Evolutionary conservation across 1,140 invertebrate genomes (phyloP).

Genomic region (Tetramorium simillimum): DNA sequence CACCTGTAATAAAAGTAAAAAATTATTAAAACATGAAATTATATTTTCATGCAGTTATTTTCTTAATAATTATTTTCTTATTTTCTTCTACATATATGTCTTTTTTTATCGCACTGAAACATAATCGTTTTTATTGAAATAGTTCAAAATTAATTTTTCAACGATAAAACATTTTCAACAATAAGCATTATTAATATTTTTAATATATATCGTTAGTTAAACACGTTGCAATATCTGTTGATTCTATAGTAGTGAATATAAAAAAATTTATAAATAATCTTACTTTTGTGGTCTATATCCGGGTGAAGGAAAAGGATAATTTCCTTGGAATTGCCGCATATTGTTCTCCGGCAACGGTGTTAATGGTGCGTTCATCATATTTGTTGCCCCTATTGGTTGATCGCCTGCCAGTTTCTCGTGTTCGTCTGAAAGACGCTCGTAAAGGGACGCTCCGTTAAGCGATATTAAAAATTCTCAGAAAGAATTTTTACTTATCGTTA

Average conservation of each 20-base stretch:
- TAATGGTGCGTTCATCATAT: background rate
- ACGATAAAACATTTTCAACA: too few species aligned
- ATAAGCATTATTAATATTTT: too few species aligned
- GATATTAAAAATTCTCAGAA: background rate
- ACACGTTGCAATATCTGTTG: background rate
- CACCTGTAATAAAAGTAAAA: conserved; percentile 81
- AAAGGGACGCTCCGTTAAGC: background rate
- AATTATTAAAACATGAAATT: background rate
- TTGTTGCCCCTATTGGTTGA: background rate
- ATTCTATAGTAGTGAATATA: background rate
- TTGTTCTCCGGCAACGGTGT: background rate
- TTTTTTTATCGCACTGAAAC: too few species aligned
- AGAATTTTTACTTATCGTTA: background rate
- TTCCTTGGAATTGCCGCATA: background rate
- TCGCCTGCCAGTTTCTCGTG: background rate
- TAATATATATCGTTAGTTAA: background rate
- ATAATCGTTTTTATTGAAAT: too few species aligned
- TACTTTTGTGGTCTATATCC: conserved; percentile 42
- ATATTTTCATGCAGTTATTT: too few species aligned
- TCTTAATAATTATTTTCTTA: too few species aligned
- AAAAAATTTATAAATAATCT: conserved; percentile 11
- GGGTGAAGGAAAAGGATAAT: conserved; percentile 20
- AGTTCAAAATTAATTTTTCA: too few species aligned
- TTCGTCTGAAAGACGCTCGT: background rate
- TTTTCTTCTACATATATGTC: too few species aligned